phyloP scores from a whole-genome alignment of 2,888 invertebrate species.

The Cremastinae sp. region DNA sequence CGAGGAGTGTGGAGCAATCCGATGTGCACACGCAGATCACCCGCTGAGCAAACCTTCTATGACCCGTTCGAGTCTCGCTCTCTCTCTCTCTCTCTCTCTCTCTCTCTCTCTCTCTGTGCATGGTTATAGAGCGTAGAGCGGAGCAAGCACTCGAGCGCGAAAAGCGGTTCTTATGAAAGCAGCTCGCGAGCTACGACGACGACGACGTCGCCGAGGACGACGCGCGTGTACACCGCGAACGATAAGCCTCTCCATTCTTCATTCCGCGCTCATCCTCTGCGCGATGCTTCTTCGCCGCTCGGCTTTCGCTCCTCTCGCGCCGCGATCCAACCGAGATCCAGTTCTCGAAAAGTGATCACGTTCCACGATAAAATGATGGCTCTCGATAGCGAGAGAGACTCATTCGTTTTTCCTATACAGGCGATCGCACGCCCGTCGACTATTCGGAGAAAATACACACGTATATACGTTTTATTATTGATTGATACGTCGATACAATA shows the following conservation, averaged over 20 bases:
- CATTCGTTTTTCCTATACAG: background rate
- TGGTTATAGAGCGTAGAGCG: too few relatives aligned
- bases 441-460: conserved; percentile 31
- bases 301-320: conserved; percentile 2
- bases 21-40: conserved; percentile 56
- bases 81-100: conserved; percentile 10
- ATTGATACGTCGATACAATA: conserved; percentile 1
- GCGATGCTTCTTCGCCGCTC: conserved; percentile 38
- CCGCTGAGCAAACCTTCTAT: conserved; percentile 57
- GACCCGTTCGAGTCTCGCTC: conserved; percentile 26
- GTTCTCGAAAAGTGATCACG: conserved; percentile 52
- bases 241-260: conserved; percentile 60
- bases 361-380: conserved; percentile 52
- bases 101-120: background rate
- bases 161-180: conserved; percentile 25
- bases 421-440: conserved; percentile 29
- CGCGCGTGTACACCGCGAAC: conserved; percentile 9
- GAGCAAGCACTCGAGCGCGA: conserved; percentile 40
- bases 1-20: conserved; percentile 21
- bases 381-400: conserved; percentile 8
- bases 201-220: background rate
- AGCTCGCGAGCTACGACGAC: conserved; percentile 42
- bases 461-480: conserved; percentile 29
- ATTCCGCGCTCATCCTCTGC: too few relatives aligned
- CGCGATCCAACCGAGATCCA: conserved; percentile 45